These are phyloP conservation scores for Emmelina monodactyla DNA, from an alignment of 2,888 invertebrate genomes.

Conservation along the genomic window DNA sequence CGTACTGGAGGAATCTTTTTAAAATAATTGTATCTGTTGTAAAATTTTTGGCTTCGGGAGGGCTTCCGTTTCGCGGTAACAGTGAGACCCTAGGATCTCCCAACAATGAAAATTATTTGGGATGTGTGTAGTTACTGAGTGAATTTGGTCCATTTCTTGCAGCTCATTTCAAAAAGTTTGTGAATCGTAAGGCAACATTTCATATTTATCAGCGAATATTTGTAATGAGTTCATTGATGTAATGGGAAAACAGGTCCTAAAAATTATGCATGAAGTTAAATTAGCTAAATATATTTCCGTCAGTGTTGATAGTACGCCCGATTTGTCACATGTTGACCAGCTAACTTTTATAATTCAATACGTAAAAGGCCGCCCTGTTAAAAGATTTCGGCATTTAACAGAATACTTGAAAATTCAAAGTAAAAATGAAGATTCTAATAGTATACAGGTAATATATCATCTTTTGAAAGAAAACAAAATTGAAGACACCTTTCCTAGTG, in stretches of 20 bases:
- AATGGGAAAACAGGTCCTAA: slow-evolving; percentile 20
- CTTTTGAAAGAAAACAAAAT: too few species aligned
- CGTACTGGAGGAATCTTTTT: background rate
- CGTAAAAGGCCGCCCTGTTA: slow-evolving; percentile 20
- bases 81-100: background rate
- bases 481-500: too few species aligned
- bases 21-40: background rate
- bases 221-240: slow-evolving; percentile 24
- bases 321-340: slow-evolving; percentile 24
- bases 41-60: background rate
- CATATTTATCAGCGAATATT: slow-evolving; percentile 16
- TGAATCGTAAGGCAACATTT: background rate
- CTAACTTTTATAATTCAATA: slow-evolving; percentile 24
- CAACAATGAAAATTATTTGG: background rate
- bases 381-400: too few species aligned
- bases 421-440: too few species aligned
- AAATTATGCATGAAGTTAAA: slow-evolving; percentile 20
- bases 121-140: background rate
- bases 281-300: slow-evolving; percentile 17
- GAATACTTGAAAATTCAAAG: too few species aligned
- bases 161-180: background rate
- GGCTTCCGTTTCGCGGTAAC: background rate
- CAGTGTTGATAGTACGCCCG: slow-evolving; percentile 21
- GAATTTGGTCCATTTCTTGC: background rate
- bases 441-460: too few species aligned